Evolutionary conservation across 2,113 vertebrate species (phyloP).

Genomic region (Falcunculus frontatus): DNA sequence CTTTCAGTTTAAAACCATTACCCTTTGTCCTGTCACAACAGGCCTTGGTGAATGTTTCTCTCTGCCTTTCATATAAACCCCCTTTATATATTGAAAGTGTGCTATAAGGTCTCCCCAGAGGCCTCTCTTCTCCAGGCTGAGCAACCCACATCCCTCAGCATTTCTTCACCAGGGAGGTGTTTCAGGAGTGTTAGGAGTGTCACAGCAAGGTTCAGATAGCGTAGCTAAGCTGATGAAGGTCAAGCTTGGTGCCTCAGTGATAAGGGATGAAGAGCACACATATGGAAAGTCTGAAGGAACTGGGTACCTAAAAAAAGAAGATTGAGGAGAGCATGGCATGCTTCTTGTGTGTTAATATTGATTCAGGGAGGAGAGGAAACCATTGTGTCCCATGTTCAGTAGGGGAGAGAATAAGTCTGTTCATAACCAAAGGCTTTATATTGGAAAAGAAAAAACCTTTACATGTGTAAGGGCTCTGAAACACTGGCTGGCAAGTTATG

Average conservation of each 20-base stretch:
- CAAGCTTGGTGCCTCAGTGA: neutral
- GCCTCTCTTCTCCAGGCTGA: neutral
- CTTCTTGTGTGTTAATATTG: neutral
- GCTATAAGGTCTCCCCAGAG: neutral
- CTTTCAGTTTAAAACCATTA: neutral
- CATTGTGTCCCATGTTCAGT: neutral
- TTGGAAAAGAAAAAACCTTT: neutral
- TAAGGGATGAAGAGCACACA: neutral
- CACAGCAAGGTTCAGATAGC: neutral
- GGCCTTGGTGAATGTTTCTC: neutral
- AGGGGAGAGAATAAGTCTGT: neutral
- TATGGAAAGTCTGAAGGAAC: neutral
- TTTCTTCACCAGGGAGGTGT: neutral
- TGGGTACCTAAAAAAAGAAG: neutral
- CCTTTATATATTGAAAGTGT: neutral
- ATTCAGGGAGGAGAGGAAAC: neutral
- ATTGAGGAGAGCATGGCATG: neutral
- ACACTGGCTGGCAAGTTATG: neutral
- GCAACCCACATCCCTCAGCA: neutral
- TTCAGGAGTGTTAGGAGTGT: neutral
- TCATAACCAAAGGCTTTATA: neutral
- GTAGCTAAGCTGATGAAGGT: neutral
- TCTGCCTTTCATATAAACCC: neutral
- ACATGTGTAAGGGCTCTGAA: neutral
- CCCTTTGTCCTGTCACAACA: neutral